Conservation (phyloP, 2,888 invertebrate genomes). For the Tipula unca region DNA sequence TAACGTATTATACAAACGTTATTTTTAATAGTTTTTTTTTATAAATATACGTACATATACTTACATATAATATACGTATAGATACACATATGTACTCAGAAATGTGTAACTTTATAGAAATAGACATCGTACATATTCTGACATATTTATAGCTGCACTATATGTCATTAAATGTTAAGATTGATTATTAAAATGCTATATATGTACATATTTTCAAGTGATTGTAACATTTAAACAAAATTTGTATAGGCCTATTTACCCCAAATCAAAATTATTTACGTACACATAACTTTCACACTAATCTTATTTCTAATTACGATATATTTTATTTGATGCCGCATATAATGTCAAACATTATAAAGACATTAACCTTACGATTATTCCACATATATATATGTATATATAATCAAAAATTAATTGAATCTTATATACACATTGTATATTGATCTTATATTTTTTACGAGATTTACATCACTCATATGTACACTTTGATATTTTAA, state of each 20-base stretch:
- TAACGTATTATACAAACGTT: background rate
- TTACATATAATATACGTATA: no score
- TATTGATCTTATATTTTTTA: background rate
- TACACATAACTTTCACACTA: background rate
- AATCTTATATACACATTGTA: background rate
- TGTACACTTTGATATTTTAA: slow-evolving; percentile 8
- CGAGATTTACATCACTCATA: background rate
- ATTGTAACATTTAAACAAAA: background rate
- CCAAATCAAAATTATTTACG: background rate
- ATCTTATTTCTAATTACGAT: background rate
- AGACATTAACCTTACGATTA: background rate
- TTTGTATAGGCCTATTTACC: background rate
- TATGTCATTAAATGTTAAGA: background rate
- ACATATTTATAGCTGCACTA: background rate
- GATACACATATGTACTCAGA: background rate
- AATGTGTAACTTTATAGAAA: background rate
- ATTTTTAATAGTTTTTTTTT: background rate
- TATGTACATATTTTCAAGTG: background rate
- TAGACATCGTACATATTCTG: background rate
- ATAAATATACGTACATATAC: background rate
- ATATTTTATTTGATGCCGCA: background rate
- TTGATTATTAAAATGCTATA: background rate
- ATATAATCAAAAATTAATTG: background rate
- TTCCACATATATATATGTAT: background rate
- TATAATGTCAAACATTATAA: background rate